Conservation (phyloP, 2,888 invertebrate genomes). For the Oligia fasciuncula region DNA sequence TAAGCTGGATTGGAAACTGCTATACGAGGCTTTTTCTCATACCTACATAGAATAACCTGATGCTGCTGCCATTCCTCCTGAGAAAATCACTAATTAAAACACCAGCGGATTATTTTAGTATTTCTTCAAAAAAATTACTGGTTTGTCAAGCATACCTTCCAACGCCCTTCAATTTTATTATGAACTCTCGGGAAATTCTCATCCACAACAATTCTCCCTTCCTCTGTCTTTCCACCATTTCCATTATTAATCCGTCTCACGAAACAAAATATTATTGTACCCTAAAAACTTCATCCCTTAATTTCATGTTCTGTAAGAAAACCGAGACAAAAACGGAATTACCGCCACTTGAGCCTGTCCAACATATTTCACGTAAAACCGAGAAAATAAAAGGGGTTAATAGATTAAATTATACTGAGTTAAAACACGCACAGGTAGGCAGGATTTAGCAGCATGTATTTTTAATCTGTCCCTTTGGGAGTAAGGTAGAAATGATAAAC, state of each 20-base stretch:
- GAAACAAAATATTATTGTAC: conserved; percentile 21
- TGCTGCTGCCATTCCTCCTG: too few relatives aligned
- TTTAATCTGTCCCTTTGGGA: conserved; percentile 45
- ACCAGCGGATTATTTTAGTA: neutral
- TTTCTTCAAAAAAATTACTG: neutral
- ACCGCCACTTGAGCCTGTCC: conserved; percentile 9
- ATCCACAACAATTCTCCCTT: conserved; percentile 2
- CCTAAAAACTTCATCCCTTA: conserved; percentile 20
- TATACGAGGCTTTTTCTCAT: neutral
- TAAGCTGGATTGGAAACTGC: neutral
- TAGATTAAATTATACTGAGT: conserved; percentile 54
- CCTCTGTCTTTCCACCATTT: neutral
- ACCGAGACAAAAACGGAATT: conserved; percentile 1
- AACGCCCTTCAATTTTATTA: neutral
- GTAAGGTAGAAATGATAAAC: conserved; percentile 50
- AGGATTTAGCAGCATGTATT: conserved; percentile 48
- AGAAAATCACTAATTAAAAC: neutral
- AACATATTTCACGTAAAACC: conserved; percentile 31
- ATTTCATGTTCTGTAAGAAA: conserved; percentile 32
- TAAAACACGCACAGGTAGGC: conserved; percentile 47
- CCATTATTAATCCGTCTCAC: conserved; percentile 24
- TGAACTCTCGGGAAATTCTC: neutral
- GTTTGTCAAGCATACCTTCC: neutral
- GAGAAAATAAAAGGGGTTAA: conserved; percentile 17
- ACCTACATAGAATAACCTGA: too few relatives aligned